Evolutionary conservation across 2,113 vertebrate species (phyloP).

Genomic region (Mesitornis unicolor): DNA sequence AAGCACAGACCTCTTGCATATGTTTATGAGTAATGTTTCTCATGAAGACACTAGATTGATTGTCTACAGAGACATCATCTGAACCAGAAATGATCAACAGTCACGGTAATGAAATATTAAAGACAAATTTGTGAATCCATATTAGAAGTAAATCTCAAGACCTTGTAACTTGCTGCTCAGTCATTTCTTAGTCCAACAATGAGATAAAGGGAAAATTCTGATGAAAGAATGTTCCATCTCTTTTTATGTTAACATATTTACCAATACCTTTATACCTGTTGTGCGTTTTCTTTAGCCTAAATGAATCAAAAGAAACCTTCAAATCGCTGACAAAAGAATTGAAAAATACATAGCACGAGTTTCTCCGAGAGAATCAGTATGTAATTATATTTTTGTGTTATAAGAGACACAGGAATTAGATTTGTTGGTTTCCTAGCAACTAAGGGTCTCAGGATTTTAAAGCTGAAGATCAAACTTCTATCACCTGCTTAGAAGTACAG

Average conservation of each 20-base stretch:
- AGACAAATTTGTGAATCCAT: slow-evolving; percentile 61
- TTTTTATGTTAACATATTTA: slow-evolving; percentile 20
- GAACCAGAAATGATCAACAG: slow-evolving; percentile 65
- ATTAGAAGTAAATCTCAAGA: slow-evolving; percentile 61
- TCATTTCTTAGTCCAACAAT: slow-evolving; percentile 47
- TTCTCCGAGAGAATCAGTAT: slow-evolving; percentile 31
- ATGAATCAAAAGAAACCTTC: slow-evolving; percentile 45
- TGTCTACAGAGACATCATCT: slow-evolving; percentile 45
- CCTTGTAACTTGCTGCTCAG: slow-evolving; percentile 30
- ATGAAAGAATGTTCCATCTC: background rate
- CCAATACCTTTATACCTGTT: slow-evolving; percentile 9
- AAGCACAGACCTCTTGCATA: slow-evolving; percentile 64
- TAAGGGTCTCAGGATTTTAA: slow-evolving; percentile 41
- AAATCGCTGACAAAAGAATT: slow-evolving; percentile 33
- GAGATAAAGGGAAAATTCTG: slow-evolving; percentile 40
- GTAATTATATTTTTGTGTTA: slow-evolving; percentile 58
- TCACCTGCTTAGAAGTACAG: slow-evolving; percentile 58
- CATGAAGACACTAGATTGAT: slow-evolving; percentile 65
- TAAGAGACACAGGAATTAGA: slow-evolving; percentile 50
- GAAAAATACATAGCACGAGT: background rate
- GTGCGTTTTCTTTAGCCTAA: background rate
- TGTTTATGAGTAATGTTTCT: slow-evolving; percentile 71
- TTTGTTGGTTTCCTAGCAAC: slow-evolving; percentile 75
- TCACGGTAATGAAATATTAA: slow-evolving; percentile 70
- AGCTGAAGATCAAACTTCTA: slow-evolving; percentile 50